Evolutionary conservation across 2,888 invertebrate genomes (phyloP).

Genomic region (Cephus rjabovi): DNA sequence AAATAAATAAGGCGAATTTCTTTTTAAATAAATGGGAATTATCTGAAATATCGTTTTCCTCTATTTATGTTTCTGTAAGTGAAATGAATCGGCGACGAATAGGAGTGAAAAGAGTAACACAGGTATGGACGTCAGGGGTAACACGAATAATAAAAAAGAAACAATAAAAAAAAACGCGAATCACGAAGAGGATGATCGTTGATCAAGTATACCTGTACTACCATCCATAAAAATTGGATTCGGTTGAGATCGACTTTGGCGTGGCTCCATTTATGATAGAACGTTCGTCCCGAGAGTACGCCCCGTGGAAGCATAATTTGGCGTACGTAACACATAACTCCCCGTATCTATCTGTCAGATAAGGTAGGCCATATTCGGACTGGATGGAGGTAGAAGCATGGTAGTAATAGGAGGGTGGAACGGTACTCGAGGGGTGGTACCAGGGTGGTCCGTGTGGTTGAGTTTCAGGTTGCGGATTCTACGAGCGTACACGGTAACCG

Average conservation of each 20-base stretch:
- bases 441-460: neutral
- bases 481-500: slow-evolving; percentile 14
- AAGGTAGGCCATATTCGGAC: slow-evolving; percentile 36
- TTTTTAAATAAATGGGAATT: neutral
- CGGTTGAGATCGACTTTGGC: neutral
- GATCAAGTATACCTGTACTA: neutral
- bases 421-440: slow-evolving; percentile 21
- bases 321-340: slow-evolving; percentile 39
- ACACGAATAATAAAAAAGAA: slow-evolving; percentile 2
- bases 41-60: neutral
- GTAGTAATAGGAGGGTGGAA: slow-evolving; percentile 5
- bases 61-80: neutral
- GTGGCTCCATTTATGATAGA: slow-evolving; percentile 22
- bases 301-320: slow-evolving; percentile 38
- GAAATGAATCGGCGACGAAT: too few species aligned
- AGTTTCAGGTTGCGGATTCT: slow-evolving; percentile 19
- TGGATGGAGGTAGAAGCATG: slow-evolving; percentile 21
- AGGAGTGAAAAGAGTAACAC: neutral
- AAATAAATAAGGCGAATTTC: neutral
- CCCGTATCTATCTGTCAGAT: slow-evolving; percentile 41
- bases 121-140: slow-evolving; percentile 19
- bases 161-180: neutral
- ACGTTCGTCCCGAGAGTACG: slow-evolving; percentile 12
- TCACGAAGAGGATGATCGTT: neutral
- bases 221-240: neutral